These are phyloP conservation scores for Gallinago media DNA, from an alignment of 2,113 vertebrate species.

Conservation along the genomic window DNA sequence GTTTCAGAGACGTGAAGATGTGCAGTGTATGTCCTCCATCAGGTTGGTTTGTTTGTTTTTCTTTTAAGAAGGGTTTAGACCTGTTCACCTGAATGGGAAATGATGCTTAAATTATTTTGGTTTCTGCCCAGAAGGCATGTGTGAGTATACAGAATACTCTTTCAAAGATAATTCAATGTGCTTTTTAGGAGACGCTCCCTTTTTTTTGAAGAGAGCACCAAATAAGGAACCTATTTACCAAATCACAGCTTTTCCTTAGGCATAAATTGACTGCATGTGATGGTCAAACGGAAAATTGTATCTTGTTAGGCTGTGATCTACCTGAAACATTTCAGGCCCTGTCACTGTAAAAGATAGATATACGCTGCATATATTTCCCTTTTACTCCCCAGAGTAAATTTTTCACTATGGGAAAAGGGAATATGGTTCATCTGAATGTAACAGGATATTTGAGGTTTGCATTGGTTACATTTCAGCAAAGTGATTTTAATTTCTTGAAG, in stretches of 20 bases:
- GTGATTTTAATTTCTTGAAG: not conserved
- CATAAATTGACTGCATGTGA: not conserved
- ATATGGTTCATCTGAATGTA: not conserved
- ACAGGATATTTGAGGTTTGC: not conserved
- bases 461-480: not conserved
- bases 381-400: not conserved
- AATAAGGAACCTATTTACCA: not conserved
- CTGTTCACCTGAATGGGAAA: not conserved
- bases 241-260: not conserved
- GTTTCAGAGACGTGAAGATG: conserved; percentile 38
- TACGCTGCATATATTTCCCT: not conserved
- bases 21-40: not conserved
- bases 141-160: not conserved
- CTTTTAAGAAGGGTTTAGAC: not conserved
- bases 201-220: not conserved
- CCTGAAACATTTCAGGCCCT: not conserved
- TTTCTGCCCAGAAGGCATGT: not conserved
- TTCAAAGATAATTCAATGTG: not conserved
- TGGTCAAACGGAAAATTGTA: not conserved
- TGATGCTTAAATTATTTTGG: not conserved
- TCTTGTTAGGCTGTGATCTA: not conserved
- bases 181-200: fast-evolving
- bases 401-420: not conserved
- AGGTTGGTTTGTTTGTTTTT: not conserved
- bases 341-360: not conserved